Conservation (phyloP, 2,888 invertebrate species). For the Brassicogethes aeneus region DNA sequence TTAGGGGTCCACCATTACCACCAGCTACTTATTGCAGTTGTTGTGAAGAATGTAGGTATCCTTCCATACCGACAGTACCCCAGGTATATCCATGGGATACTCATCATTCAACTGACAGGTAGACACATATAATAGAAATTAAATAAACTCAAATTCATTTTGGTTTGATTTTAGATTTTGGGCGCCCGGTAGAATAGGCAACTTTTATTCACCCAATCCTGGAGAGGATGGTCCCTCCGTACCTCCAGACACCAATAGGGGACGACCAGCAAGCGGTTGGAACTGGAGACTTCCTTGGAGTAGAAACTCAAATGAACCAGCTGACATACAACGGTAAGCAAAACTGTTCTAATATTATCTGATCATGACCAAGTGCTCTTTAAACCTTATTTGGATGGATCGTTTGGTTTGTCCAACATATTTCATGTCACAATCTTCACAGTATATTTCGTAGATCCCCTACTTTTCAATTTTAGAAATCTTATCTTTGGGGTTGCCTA, state of each 20-base stretch:
- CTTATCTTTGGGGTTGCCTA: too few species aligned
- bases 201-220: slow-evolving; percentile 78
- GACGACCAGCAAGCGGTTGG: slow-evolving; percentile 45
- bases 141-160: neutral
- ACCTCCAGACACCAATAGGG: slow-evolving; percentile 25
- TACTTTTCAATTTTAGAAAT: slow-evolving; percentile 5
- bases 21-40: slow-evolving; percentile 51
- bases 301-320: slow-evolving; percentile 43
- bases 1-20: slow-evolving; percentile 41
- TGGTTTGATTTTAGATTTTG: slow-evolving; percentile 41
- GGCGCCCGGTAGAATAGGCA: slow-evolving; percentile 60
- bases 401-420: too few species aligned
- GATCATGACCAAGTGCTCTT: too few species aligned
- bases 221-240: slow-evolving; percentile 44
- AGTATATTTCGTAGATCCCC: too few species aligned
- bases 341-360: too few species aligned
- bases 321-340: slow-evolving; percentile 32
- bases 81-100: slow-evolving; percentile 52
- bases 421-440: too few species aligned
- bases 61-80: slow-evolving; percentile 44
- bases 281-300: slow-evolving; percentile 69
- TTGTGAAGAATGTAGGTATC: slow-evolving; percentile 62
- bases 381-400: too few species aligned
- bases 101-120: slow-evolving; percentile 38
- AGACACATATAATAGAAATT: slow-evolving; percentile 5